phyloP scores from a whole-genome alignment of 2,113 vertebrate genomes.

The human region GRCh38 chr3:166100501-166101000 shows the following conservation, averaged over 20 bases:
- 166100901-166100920: not conserved
- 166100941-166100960: not conserved
- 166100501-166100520: not conserved
- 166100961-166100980: not conserved
- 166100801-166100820: not conserved
- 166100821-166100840: accelerated
- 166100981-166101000: not conserved
- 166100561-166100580: not conserved
- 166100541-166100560: not conserved
- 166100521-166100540: not conserved
- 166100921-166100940: not conserved
- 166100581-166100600: not conserved
- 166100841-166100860: not conserved
- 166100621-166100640: not conserved
- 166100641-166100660: not conserved
- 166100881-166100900: not conserved
- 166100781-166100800: not conserved
- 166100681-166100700: not conserved
- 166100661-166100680: not conserved
- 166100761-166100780: not conserved
- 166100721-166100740: not conserved
- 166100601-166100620: not conserved
- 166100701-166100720: not conserved
- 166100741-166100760: not conserved
- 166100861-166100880: accelerated